phyloP scores from a whole-genome alignment of 2,888 invertebrate species.

The Dicroscelio sp. region DNA sequence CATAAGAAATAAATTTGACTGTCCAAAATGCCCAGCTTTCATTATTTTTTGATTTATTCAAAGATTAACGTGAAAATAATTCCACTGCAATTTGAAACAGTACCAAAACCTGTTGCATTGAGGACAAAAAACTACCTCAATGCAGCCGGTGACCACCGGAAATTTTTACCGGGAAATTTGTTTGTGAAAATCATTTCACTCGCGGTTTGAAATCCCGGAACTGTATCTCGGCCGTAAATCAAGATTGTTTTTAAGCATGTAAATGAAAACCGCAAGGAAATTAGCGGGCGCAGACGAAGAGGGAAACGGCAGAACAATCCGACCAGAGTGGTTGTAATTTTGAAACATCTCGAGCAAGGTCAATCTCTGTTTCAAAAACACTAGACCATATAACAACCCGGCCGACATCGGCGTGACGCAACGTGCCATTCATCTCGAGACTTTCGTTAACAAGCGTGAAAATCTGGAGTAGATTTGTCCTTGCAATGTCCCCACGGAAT shows the following conservation, averaged over 20 bases:
- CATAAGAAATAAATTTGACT: no score
- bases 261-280: constrained; percentile 57
- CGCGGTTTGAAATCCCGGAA: not conserved
- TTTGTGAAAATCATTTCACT: no score
- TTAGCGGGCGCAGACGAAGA: no score
- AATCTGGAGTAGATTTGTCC: constrained; percentile 88
- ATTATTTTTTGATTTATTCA: no score
- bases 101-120: no score
- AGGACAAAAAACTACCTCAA: no score
- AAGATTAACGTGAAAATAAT: no score
- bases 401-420: constrained; percentile 38
- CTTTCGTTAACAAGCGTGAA: constrained; percentile 87
- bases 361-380: constrained; percentile 57
- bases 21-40: no score
- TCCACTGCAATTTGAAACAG: no score
- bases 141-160: no score
- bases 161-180: no score
- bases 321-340: constrained; percentile 43
- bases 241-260: constrained; percentile 38
- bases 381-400: constrained; percentile 72
- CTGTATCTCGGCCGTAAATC: not conserved
- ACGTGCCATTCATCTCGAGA: constrained; percentile 57
- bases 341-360: constrained; percentile 37
- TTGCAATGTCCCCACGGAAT: constrained; percentile 64
- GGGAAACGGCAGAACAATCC: constrained; percentile 37